Conservation (phyloP, 2,797 vertebrate species). For the Pseudochaenichthys georgianus region DNA sequence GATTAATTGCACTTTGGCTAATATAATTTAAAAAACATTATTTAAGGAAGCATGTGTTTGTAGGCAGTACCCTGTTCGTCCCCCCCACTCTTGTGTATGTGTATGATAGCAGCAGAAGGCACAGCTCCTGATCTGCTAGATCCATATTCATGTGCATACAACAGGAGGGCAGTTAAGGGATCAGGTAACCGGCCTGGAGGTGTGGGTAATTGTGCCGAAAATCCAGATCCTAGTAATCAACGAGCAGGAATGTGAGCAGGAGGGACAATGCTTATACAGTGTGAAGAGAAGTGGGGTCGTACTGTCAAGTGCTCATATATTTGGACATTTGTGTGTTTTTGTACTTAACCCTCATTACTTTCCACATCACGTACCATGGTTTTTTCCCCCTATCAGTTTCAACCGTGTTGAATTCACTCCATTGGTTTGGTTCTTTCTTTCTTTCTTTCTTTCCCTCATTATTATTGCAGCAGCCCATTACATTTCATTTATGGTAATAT, state of each 20-base stretch:
- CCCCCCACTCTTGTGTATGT: not conserved
- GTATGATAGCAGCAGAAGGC: not conserved
- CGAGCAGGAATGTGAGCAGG: conserved; percentile 17
- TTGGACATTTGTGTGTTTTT: conserved; percentile 18
- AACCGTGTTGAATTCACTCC: not conserved
- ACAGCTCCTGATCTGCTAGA: not conserved
- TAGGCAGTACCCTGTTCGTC: not conserved
- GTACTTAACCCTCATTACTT: conserved; percentile 18
- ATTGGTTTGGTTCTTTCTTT: not conserved
- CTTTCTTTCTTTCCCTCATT: not conserved
- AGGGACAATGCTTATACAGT: not conserved
- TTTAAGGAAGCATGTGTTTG: conserved; percentile 26
- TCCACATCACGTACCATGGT: not conserved
- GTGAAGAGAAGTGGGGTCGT: conserved; percentile 4
- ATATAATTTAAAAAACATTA: conserved; percentile 56
- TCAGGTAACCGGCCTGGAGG: conserved; percentile 25
- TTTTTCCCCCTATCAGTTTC: conserved; percentile 2
- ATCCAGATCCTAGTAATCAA: conserved; percentile 20
- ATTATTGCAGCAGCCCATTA: not conserved
- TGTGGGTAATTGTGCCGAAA: conserved; percentile 44
- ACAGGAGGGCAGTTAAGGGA: conserved; percentile 11
- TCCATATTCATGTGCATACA: conserved; percentile 2
- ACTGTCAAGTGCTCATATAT: conserved; percentile 22
- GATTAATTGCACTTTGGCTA: conserved; percentile 62
- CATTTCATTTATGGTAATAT: not conserved